Evolutionary conservation across 2,888 invertebrate genomes (phyloP).

Genomic region (Eudemis profundana): DNA sequence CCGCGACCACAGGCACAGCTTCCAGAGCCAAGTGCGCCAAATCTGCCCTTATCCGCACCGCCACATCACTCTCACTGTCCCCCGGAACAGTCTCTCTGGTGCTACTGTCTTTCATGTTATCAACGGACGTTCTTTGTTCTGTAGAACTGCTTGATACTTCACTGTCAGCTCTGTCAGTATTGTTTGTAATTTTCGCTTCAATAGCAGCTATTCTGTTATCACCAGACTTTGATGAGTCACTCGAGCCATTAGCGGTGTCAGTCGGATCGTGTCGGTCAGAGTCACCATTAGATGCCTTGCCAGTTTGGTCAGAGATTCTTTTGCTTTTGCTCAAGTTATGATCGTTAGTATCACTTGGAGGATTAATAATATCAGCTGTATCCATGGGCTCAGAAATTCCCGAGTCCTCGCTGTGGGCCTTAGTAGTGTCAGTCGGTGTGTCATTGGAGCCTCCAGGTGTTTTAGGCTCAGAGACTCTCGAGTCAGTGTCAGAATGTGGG

Average conservation of each 20-base stretch:
- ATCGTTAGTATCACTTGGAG: no score
- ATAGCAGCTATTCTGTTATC: no score
- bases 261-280: background rate
- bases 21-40: slow-evolving; percentile 90
- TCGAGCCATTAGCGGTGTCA: background rate
- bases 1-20: slow-evolving; percentile 66
- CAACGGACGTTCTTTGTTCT: background rate
- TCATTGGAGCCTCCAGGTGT: background rate
- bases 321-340: no score
- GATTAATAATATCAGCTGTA: no score
- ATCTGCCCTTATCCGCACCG: slow-evolving; percentile 90
- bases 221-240: no score
- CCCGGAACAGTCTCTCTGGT: background rate
- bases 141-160: no score
- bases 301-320: no score
- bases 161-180: no score
- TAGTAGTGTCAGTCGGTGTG: background rate
- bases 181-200: no score
- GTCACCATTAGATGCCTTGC: no score
- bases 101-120: background rate
- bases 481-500: background rate
- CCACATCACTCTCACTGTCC: slow-evolving; percentile 59
- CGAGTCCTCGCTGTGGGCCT: background rate
- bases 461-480: background rate
- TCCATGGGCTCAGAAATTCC: background rate